Base-by-base conservation (phyloP, 2,113 vertebrate species). In the Penelope pileata region DNA sequence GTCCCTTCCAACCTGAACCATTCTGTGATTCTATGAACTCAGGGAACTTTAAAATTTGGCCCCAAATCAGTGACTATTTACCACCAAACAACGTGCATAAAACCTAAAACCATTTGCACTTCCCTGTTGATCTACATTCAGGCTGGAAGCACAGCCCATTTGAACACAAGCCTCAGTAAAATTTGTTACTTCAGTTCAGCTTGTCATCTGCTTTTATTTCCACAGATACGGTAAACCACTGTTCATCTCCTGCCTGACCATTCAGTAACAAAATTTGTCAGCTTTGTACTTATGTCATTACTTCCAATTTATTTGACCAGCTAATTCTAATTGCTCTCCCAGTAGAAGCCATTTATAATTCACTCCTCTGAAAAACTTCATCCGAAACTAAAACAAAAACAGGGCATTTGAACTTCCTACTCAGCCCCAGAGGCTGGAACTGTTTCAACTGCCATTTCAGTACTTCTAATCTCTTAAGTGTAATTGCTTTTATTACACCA, bases 401-500 rank as follows among this genome's bases (percentile, higher is more conserved):
- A 78, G 27, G 14, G 24, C 43, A 75, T 83, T 96, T 88, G 51
- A 93, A 90, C 22, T 81, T 95, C 67, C 84, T 64, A 51, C 69
- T 56, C 48, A 93, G 50, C n/a, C 32, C 7, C 59, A 67, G 54
- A 83, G 36, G 38, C n/a, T 78, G 56, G 30, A 86, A 50, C 47
- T 88, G 36, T 30, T 77, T 91, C 45, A 86, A 60, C 68, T 90
- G 59, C 85, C 76, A 42, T 91, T 95, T 96, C 64, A 91, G 12
- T 38, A 24, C 69, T 70, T 86, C 76, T 51, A 40, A 73, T 70
- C 68, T 78, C 73, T 90, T 84, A 95, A 34, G 17, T 60, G 58
- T 64, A 92, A 89, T 78, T 95, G 62, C 34, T 75, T 93, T 91
- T 90, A 90, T 91, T 91, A 15, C 77, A 80, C 70, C 43, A 48